Base-by-base conservation (phyloP, 37 sponge, comb jelly and placozoan genomes). In the Crambe crambe region DNA sequence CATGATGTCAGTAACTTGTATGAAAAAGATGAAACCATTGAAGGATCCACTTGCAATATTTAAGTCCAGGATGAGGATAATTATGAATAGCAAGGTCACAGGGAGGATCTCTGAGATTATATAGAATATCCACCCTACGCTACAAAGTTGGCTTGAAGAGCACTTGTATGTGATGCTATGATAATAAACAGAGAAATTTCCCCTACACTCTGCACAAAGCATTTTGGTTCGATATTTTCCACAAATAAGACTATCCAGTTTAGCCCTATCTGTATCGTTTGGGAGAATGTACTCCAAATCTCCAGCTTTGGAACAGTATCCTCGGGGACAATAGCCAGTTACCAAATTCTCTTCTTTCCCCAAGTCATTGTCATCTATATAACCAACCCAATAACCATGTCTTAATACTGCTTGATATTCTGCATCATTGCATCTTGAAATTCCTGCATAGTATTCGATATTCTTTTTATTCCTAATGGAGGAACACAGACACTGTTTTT, bases 21-120 rank as follows among this genome's bases (percentile, higher is more conserved):
- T 37, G 30, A 43, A 68, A 18, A 66, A 67, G 5, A 79, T 30
- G 35, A 68, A 44, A 1, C 80, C 66, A 42, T 79, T 65, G 38
- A 47, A 18, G 22, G 56, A 36, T 10, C 80, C 80, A 18, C 56
- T 40, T 20, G 80, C 27, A 31, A 79, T 43, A 25, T 56, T 66
- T 17, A 79, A 27, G 37, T 68, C 29, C 37, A 66, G 67, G 0
- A 65, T 1, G 2, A 43, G 31, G 37, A 68, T 43, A 1, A 67
- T 34, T 0, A 79, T n/a, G 37, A 79, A 79, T 18, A 79, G 9
- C 9, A 51, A 51, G 15, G 54, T 51, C 54, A 51, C 54, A 9
- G 54, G 54, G 15, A 51, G 15, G 9, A 51, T 9, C 54, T 51
- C 54, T 18, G 54, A 51, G 54, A 51, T 15, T 51, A 51, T 51